Percentiles rank a stretch among this genome's conserved stretches.
Evolutionary conservation across 2,888 invertebrate genomes (phyloP).

Genomic region (Pasiphila rectangulata): DNA sequence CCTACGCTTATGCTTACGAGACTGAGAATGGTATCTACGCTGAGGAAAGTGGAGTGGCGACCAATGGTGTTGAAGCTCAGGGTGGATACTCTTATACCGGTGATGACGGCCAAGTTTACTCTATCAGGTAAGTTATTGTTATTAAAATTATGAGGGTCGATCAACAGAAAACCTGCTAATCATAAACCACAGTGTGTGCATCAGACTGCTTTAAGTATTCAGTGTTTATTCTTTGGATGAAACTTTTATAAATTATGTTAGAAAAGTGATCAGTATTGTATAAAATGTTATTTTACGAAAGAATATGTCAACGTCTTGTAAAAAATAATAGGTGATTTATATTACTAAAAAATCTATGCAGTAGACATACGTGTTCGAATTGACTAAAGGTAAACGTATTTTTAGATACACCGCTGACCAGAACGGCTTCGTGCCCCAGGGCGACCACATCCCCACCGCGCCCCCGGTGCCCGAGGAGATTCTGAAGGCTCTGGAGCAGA

Average conservation of each 20-base stretch:
- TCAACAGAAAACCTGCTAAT: too few species aligned
- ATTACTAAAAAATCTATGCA: too few species aligned
- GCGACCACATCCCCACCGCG: constrained; percentile 69
- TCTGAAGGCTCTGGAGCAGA: constrained; percentile 65
- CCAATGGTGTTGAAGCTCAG: constrained; percentile 67
- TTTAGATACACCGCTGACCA: constrained; percentile 69
- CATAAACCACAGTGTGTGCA: too few species aligned
- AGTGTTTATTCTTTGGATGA: too few species aligned
- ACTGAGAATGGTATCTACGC: constrained; percentile 71
- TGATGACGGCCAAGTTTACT: constrained; percentile 70
- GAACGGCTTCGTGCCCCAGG: constrained; percentile 68
- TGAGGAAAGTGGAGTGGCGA: constrained; percentile 67
- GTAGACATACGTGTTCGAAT: too few species aligned
- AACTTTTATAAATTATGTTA: too few species aligned
- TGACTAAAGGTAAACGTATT: neutral
- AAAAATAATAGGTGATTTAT: too few species aligned
- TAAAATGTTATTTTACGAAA: too few species aligned
- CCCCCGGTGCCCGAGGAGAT: constrained; percentile 71
- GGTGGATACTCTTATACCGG: constrained; percentile 70
- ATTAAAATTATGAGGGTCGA: too few species aligned
- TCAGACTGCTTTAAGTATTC: too few species aligned
- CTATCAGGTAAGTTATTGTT: constrained; percentile 59
- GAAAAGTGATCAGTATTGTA: too few species aligned
- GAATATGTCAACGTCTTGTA: too few species aligned
- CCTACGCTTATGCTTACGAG: constrained; percentile 63